Base-by-base conservation (phyloP, 2,888 invertebrate genomes). In the Noctuana brunneofusca region DNA sequence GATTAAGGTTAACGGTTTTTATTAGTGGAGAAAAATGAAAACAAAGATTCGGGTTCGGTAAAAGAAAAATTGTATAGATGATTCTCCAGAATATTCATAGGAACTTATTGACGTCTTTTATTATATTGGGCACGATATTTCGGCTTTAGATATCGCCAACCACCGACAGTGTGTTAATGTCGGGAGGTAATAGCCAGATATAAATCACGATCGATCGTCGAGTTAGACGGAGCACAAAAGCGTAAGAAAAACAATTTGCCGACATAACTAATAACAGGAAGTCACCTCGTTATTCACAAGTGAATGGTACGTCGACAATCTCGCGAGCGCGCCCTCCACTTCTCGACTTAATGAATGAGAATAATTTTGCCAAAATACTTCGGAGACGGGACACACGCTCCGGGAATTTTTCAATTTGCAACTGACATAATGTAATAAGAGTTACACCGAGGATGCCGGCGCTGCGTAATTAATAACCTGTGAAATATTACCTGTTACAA, bases 331-430 rank as follows among this genome's bases (percentile, higher is more conserved):
- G 78, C 86, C 87, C 87, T 86, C 86, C 84, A 85, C 86, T 87
- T 84, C 81, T 84, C 86, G 79, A 86, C 87, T 89, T 90, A 91
- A 91, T 89, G 89, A 91, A 89, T 87, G 89, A 87, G 88, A 87
- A 89, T 90, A 89, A 90, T 89, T 90, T 87, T 86, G 87, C 83
- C 89, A 89, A 90, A 90, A 90, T 89, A 89, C 89, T 89, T 89
- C 81, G 84, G 80, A 83, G 87, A 84, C 87, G 91, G 88, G 89
- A 90, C 89, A 89, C 86, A 89, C 88, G 87, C 89, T 84, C 82
- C 85, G 88, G 89, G 89, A 90, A 91, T 91, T 91, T 91, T 91
- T 90, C 89, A 91, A 91, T 90, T 91, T 89, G 88, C 88, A 87
- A 87, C 90, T 89, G 88, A 90, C 88, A 88, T 90, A 89, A 89